Evolutionary conservation across 2,888 invertebrate genomes (phyloP).

Genomic region (Ditula angustiorana): DNA sequence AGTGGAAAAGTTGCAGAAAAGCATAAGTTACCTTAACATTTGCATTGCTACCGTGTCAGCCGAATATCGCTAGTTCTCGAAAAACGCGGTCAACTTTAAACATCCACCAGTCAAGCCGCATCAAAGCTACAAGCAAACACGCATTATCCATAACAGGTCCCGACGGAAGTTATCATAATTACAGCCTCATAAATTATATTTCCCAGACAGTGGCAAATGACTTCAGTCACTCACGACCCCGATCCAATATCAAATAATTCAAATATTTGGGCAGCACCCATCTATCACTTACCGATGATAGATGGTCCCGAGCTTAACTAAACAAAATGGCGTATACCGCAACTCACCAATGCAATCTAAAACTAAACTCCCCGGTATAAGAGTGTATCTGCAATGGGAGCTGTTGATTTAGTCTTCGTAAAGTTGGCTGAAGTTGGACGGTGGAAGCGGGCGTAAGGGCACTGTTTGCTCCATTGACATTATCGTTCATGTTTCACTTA

Average conservation of each 20-base stretch:
- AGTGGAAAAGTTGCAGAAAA: no score
- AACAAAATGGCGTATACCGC: conserved; percentile 25
- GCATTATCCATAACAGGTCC: conserved; percentile 23
- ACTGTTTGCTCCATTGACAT: conserved; percentile 76
- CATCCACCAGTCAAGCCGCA: neutral
- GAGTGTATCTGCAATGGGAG: conserved; percentile 39
- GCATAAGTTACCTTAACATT: no score
- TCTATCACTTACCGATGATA: conserved; percentile 82
- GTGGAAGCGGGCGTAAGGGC: conserved; percentile 72
- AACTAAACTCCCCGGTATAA: conserved; percentile 14
- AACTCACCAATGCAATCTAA: neutral
- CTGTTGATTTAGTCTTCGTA: conserved; percentile 49
- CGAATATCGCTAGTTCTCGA: neutral
- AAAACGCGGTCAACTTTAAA: conserved; percentile 6
- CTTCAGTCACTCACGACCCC: conserved; percentile 50
- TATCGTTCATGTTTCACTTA: conserved; percentile 81
- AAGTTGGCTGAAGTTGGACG: conserved; percentile 68
- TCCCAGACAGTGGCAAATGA: conserved; percentile 53
- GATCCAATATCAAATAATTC: conserved; percentile 76
- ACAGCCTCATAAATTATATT: conserved; percentile 49
- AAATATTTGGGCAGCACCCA: conserved; percentile 81
- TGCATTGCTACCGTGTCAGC: neutral
- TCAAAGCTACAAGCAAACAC: neutral
- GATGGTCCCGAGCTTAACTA: conserved; percentile 66
- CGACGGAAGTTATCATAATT: conserved; percentile 40